Conservation (phyloP, 2,888 invertebrate species). For the Tipula lateralis region DNA sequence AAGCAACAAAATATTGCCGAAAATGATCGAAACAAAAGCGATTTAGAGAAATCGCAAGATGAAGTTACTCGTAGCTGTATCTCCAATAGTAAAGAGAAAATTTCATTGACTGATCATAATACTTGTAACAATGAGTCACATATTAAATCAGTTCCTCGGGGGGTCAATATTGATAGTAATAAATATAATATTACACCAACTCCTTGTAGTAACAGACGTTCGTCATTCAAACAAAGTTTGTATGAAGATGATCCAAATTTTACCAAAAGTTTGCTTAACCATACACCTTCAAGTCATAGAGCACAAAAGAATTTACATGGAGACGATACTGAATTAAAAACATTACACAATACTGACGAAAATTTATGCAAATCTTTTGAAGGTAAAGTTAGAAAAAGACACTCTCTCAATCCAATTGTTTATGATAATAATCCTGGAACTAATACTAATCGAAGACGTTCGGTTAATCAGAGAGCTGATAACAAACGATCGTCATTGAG, state of each 20-base stretch:
- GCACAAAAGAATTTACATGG: too few species aligned
- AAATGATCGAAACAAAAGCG: too few species aligned
- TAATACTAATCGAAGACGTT: neutral
- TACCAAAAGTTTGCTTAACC: neutral
- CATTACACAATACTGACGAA: neutral
- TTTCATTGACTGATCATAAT: too few species aligned
- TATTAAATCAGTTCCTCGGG: neutral
- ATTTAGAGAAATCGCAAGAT: too few species aligned
- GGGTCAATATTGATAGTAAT: neutral
- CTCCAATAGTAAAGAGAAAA: too few species aligned
- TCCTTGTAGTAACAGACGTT: neutral
- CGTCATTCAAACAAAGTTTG: neutral
- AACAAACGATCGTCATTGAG: neutral
- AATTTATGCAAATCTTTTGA: neutral
- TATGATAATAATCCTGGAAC: neutral
- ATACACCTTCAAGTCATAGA: neutral
- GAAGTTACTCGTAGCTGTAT: too few species aligned
- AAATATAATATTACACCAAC: neutral
- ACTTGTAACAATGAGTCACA: neutral
- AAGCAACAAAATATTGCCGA: neutral
- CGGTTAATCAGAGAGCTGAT: neutral
- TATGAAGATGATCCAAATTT: neutral
- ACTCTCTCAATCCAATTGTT: neutral
- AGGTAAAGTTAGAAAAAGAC: neutral
- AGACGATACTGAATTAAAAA: too few species aligned